Conservation (phyloP, 2,888 invertebrate genomes). For the Nemapogon koenigi region DNA sequence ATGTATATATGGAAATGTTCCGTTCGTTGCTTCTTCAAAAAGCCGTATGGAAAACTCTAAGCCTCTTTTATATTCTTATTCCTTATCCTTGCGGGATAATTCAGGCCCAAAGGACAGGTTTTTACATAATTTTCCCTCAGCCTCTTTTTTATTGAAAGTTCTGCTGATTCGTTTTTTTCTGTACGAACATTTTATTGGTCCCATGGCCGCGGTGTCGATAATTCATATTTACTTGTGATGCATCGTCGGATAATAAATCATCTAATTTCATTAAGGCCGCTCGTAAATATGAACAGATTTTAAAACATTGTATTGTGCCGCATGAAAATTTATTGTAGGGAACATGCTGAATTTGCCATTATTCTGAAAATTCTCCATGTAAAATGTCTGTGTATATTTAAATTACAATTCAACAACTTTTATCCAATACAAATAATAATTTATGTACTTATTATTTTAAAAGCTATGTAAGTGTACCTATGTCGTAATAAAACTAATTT, state of each 20-base stretch:
- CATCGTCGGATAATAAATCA: not conserved
- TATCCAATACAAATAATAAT: too few relatives aligned
- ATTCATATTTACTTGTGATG: conserved; percentile 1
- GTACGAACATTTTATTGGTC: conserved; percentile 34
- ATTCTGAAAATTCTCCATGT: too few relatives aligned
- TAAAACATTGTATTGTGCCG: too few relatives aligned
- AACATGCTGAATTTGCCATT: too few relatives aligned
- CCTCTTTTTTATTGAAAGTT: conserved; percentile 40
- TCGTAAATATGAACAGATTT: too few relatives aligned
- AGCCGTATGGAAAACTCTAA: conserved; percentile 55
- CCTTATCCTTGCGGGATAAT: conserved; percentile 60
- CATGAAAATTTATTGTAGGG: too few relatives aligned
- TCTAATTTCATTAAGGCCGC: not conserved
- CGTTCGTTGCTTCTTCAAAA: conserved; percentile 49
- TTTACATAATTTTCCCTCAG: conserved; percentile 57
- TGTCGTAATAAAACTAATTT: too few relatives aligned
- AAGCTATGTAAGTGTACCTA: too few relatives aligned
- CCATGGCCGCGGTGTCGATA: conserved; percentile 20
- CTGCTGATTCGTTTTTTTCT: conserved; percentile 31
- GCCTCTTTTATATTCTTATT: conserved; percentile 60
- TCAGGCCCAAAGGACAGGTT: conserved; percentile 57
- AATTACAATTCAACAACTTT: too few relatives aligned
- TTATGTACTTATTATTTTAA: too few relatives aligned
- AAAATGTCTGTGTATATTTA: too few relatives aligned
- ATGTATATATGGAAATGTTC: conserved; percentile 51